Base-by-base conservation (phyloP, 2,113 vertebrate species). In the Hippolais icterina region DNA sequence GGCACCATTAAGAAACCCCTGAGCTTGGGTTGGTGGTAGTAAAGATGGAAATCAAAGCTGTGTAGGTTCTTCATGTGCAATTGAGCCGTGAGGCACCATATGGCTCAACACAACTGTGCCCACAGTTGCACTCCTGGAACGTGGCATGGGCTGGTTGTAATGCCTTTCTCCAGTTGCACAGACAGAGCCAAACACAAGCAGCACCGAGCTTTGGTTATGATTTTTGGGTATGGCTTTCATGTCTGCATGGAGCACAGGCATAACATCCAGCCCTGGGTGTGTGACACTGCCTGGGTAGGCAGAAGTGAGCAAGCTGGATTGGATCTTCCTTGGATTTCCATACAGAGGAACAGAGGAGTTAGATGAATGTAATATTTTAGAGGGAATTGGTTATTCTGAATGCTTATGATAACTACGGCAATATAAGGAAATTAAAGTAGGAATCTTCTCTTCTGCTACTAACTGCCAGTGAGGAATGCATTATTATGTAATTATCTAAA, bases 401-500 rank as follows among this genome's bases (percentile, higher is more conserved):
- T 85, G 14, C 19, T 75, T 81, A 14, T 49, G 23, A 54, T 68
- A 72, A 52, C 59, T 68, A 15, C 3, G 10, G 24, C 29, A 83
- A 71, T 68, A 68, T 35, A 52, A 63, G 31, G 39, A 89, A 89
- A 81, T 70, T 70, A 44, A 81, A 83, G 14, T 57, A 78, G 9
- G 47, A 75, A 75, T 87, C n/a, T 85, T 59, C 50, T 66, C 12
- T 24, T 83, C n/a, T 46, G 59, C 60, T 88, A 15, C 31, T 90
- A 53, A 68, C 46, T 83, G 46, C 80, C 21, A 66, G 53, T 74
- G 54, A 90, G 80, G 75, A 87, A 86, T 75, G 37, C 24, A 33
- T 87, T 90, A 54, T 47, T 94, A 81, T 94, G 41, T 82, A 79
- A 84, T 93, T 64, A 59, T 44, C 42, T 59, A 80, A 83, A 61